phyloP scores from a whole-genome alignment of 2,113 vertebrate genomes.

The Ammodramus savannarum region DNA sequence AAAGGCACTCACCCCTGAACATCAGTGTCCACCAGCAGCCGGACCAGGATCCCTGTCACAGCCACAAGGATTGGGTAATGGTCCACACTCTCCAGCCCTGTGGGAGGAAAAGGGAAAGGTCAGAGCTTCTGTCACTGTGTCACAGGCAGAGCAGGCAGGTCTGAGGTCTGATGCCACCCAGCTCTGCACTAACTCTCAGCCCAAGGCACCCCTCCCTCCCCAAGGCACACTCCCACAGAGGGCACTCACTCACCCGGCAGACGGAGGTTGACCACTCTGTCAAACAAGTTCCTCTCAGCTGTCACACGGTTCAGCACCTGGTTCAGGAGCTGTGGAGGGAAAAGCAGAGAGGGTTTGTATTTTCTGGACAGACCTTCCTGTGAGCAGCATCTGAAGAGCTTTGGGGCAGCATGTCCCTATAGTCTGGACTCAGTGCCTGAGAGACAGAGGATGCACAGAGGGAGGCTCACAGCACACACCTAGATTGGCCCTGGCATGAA shows the following conservation, averaged over 20 bases:
- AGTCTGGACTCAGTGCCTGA: fast-evolving
- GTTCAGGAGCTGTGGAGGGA: slow-evolving; percentile 79
- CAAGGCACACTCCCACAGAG: not conserved
- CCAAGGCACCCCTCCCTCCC: not conserved
- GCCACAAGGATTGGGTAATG: slow-evolving; percentile 98
- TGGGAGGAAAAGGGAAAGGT: not conserved
- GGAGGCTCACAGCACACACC: not conserved
- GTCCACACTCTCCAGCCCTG: slow-evolving; percentile 95
- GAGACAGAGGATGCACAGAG: not conserved
- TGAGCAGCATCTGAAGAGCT: not conserved
- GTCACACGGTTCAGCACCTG: slow-evolving; percentile 89
- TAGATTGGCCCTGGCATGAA: not conserved
- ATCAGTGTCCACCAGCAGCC: slow-evolving; percentile 86
- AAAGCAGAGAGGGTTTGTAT: not conserved
- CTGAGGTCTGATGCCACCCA: not conserved
- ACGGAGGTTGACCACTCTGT: slow-evolving; percentile 86
- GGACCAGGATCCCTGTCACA: slow-evolving; percentile 93
- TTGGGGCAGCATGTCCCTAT: not conserved
- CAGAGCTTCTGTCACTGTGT: fast-evolving
- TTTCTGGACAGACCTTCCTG: not conserved
- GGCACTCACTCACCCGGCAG: slow-evolving; percentile 69
- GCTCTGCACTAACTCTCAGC: not conserved
- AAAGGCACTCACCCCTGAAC: slow-evolving; percentile 82
- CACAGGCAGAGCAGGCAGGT: not conserved
- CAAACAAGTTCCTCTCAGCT: slow-evolving; percentile 88